Evolutionary conservation across 2,113 vertebrate genomes (phyloP).

Genomic region (Genyomyrus donnyi): DNA sequence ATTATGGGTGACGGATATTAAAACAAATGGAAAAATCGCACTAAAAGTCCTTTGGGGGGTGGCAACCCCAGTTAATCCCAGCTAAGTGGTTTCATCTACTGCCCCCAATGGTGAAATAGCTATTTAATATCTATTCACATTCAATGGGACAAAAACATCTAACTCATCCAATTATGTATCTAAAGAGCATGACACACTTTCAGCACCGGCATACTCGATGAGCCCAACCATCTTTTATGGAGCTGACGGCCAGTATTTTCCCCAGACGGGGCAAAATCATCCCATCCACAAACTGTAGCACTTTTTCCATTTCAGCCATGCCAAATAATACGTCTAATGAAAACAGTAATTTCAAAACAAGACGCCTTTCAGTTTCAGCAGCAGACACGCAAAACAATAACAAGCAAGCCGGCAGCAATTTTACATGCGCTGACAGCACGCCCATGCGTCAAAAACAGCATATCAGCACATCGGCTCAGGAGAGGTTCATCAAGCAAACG

Average conservation of each 20-base stretch:
- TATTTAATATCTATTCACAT: neutral
- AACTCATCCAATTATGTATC: neutral
- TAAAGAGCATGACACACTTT: neutral
- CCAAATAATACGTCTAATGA: neutral
- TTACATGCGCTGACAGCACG: neutral
- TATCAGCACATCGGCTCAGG: neutral
- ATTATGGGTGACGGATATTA: neutral
- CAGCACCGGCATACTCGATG: neutral
- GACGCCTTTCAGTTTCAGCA: neutral
- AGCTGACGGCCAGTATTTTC: neutral
- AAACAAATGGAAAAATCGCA: neutral
- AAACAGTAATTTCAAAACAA: neutral
- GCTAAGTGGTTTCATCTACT: neutral
- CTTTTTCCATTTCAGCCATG: neutral
- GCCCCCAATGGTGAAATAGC: neutral
- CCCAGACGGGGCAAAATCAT: neutral
- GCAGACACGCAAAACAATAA: neutral
- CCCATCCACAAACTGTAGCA: neutral
- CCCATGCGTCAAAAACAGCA: neutral
- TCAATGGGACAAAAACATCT: neutral
- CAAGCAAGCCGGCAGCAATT: neutral
- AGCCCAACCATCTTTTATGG: neutral
- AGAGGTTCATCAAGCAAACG: neutral
- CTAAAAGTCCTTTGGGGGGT: neutral
- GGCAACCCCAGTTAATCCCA: neutral